Base-by-base conservation (phyloP, 2,888 invertebrate species). In the Amiota mariae region DNA sequence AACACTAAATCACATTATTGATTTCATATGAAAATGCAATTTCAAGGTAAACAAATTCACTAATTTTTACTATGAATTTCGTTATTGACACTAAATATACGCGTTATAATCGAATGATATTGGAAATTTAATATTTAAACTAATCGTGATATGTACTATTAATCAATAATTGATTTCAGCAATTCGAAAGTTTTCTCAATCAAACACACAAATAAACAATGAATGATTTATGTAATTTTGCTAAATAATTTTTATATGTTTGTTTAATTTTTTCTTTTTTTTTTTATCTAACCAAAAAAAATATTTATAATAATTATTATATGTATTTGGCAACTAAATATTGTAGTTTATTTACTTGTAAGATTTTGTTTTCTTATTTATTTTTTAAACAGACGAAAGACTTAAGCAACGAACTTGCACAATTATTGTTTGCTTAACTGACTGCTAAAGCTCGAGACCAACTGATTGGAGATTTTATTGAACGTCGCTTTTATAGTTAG, bases 401-500 rank as follows among this genome's bases (percentile, higher is more conserved):
- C 47, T 64, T 15, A n/a, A 46, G 46, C 63, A 73, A 72, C 75
- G 73, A 75, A 79, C 78, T 75, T 75, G 84, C 74, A 78, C 57
- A 57, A 57, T 57, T 36, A 36, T 36, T 36, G 36, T 36, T 36
- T 36, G 36, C 6, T 8, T 13, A 9, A 57, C 57, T 57, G 57
- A 18, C n/a, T 57, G 10, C n/a, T 59, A 79, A 73, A 77, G 75
- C 72, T 76, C 78, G 73, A 80, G 78, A 76, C 84, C 76, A 81
- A 83, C 83, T 83, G 84, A 79, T 77, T 64, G 77, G 81, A 79
- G 75, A 76, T 80, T 73, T 77, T 81, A 77, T 75, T 77, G 81
- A 74, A 77, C 77, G 78, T 78, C 66, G 82, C 85, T 83, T 83
- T 85, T 83, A 83, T 83, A 83, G 77, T 75, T 36, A 6, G 36